phyloP scores from a whole-genome alignment of 2,888 invertebrate genomes.

The Stenolophus ochropezus region DNA sequence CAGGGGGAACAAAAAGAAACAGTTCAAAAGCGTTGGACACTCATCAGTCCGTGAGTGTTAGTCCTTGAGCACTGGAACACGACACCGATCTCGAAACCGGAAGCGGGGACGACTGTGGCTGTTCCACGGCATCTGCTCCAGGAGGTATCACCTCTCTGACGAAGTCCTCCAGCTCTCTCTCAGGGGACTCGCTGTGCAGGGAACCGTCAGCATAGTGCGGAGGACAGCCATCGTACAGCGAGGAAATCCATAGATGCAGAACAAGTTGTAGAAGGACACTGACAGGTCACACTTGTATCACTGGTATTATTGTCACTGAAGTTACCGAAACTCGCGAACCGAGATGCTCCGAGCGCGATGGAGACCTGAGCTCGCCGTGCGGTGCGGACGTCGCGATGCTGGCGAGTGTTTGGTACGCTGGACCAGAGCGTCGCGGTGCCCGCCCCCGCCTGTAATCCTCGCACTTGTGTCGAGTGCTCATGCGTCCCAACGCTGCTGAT shows the following conservation, averaged over 20 bases:
- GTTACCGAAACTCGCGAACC: not conserved
- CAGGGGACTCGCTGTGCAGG: not conserved
- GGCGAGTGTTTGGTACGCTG: constrained; percentile 59
- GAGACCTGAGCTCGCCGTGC: constrained; percentile 17
- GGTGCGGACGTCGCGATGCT: constrained; percentile 48
- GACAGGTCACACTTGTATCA: too few species aligned
- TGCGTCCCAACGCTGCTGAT: constrained; percentile 69
- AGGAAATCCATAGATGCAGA: not conserved
- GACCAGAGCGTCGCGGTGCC: constrained; percentile 56
- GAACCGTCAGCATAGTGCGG: not conserved
- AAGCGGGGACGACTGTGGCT: not conserved
- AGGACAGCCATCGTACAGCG: not conserved
- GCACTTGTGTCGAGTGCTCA: constrained; percentile 74
- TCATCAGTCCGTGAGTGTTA: constrained; percentile 22
- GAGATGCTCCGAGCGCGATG: not conserved
- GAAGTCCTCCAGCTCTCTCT: not conserved
- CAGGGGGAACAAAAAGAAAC: constrained; percentile 49
- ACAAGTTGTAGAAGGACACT: not conserved
- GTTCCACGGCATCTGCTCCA: not conserved
- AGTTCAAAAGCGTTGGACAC: constrained; percentile 54
- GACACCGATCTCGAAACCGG: not conserved
- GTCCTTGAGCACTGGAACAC: not conserved
- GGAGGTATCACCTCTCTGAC: not conserved
- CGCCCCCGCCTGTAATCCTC: constrained; percentile 69
- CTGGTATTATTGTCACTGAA: not conserved